These are phyloP conservation scores for Panulirus ornatus DNA, from an alignment of 1,140 invertebrate genomes.

Conservation along the genomic window DNA sequence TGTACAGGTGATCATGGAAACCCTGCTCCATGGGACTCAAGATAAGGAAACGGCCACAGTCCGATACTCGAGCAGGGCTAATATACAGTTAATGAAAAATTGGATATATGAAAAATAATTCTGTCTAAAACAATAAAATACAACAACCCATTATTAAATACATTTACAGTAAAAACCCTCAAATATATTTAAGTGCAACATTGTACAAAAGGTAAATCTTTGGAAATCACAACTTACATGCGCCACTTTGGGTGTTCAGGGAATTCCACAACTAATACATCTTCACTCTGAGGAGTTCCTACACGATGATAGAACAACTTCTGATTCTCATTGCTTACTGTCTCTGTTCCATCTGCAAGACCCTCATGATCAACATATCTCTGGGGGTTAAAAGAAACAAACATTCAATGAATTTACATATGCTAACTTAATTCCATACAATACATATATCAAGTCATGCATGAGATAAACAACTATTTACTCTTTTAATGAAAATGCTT, in stretches of 20 bases:
- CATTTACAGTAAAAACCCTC: background rate
- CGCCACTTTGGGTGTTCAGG: constrained; percentile 94
- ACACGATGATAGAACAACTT: constrained; percentile 96
- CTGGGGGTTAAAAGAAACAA: constrained; percentile 76
- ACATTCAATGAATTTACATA: constrained; percentile 45
- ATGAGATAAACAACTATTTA: no score
- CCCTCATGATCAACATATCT: constrained; percentile 89
- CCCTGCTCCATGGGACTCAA: constrained; percentile 89
- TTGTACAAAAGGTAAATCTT: background rate
- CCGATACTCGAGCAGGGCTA: constrained; percentile 89
- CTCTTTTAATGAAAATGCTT: no score
- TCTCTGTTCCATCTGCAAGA: constrained; percentile 93
- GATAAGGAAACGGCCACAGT: constrained; percentile 94
- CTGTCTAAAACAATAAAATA: background rate
- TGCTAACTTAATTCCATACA: background rate
- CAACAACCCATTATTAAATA: background rate
- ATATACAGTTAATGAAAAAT: no score
- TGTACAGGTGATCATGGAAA: constrained; percentile 92
- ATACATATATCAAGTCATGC: constrained; percentile 34
- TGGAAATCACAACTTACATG: constrained; percentile 84
- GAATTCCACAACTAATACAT: constrained; percentile 94
- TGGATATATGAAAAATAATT: no score
- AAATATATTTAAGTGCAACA: no score
- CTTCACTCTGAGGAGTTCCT: constrained; percentile 91
- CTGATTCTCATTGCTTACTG: constrained; percentile 90